Base-by-base conservation (phyloP, 2,888 invertebrate genomes). In the Spodoptera exigua region DNA sequence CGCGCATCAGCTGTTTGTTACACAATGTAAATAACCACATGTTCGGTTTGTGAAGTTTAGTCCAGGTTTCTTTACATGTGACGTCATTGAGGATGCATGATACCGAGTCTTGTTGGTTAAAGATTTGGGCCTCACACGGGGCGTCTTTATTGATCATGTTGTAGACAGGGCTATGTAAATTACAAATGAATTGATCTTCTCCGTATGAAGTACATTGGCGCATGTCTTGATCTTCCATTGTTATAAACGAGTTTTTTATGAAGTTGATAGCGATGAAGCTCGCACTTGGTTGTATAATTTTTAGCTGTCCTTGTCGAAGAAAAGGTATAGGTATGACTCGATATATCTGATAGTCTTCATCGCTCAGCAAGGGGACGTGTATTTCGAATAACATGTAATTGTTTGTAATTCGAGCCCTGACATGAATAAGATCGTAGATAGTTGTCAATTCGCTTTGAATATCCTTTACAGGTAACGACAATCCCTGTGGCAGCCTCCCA, bases 371-470 rank as follows among this genome's bases (percentile, higher is more conserved):
- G 2, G 46, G 46, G 12, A 46, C 34, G 17, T 46, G 46, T 34
- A 46, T 14, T 16, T 46, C 46, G 17, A 46, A 46, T 16, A 46
- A 17, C 16, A 46, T 10, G 21, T 18, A 43, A 11, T 43, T 17
- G 11, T 43, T 43, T 10, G 17, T 43, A 43, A 48, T 13, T n/a
- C 39, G 36, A 18, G 39, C 18, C 21, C 45, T 57, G 0, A 70
- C 46, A 18, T 56, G 49, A 3, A 74, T 18, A 21, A 70, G 47
- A 9, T 66, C 51, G 34, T 74, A 74, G 3, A 73, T 49, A 18
- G 18, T 18, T 18, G 18, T 18, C 18, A 18, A 14, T 18, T 18
- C 18, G 18, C 18, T 18, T 18, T 18, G 18, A 18, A 18, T 18
- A 18, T 18, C 18, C 18, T 18, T 18, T 2, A 18, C 18, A 18